Evolutionary conservation across 1,140 invertebrate genomes (phyloP), one percentile per base, ranked within the genome.

Genomic region (Rhizoglyphus robini): DNA sequence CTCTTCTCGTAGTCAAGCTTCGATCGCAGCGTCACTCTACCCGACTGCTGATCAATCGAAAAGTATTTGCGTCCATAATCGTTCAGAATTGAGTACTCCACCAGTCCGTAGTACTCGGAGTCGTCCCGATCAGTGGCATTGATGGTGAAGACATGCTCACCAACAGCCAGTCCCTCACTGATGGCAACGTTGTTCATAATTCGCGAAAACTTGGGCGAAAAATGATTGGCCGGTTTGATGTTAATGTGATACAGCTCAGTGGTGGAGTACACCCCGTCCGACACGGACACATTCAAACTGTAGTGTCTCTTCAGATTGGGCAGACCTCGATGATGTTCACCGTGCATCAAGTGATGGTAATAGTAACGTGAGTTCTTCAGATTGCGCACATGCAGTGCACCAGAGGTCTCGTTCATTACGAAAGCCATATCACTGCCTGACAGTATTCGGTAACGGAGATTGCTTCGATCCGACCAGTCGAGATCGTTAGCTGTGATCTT

Each of bases 261-360:
- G 51, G 83, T 86, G 2, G 88, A 90, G 75, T 91, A 88, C 11
- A 93, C 86, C 3, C 90, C 90, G 78, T 96, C 91, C 34, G 88
- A 90, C 20, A 90, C 89, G 0, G 88, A 90, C 20, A 96, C 83
- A 74, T 94, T 95, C 5, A 93, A 76, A 68, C 84, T 77, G 68
- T 83, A 84, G 41, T 51, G 18, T 32, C 27, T 27, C n/a, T 27
- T 51, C 5, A 32, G 8, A n/a, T 23, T 30, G 13, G 4, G 32
- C 2, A n/a, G 2, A 47, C 34, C 27, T 3, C 32, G 30, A 20
- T 18, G 11, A 30, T 73, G 72, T 60, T 57, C 66, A 25, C 70
- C 72, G 66, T 73, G 70, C 8, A 73, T 65, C 18, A 70, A 61
- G 65, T 70, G 69, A 51, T 51, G 23, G 29, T 51, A 27, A 51